A percentile compares a stretch with the other conserved stretches of the same genome.
Conservation (phyloP, 2,797 vertebrate genomes). For the Neostethus bicornis region DNA sequence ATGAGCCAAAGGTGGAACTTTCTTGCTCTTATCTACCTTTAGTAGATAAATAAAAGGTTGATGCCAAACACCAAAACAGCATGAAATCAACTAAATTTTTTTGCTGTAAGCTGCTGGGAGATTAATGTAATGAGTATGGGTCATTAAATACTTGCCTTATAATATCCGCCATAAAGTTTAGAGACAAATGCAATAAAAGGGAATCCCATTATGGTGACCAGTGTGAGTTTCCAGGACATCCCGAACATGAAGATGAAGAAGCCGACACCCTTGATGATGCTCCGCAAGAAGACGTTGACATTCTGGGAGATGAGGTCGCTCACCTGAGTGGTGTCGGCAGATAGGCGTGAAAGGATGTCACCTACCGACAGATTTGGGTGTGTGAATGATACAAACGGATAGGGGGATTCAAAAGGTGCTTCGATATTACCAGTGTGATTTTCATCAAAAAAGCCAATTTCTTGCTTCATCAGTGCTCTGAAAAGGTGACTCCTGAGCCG, state of each 20-base stretch:
- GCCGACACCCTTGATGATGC: conserved; percentile 84
- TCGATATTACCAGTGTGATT: conserved; percentile 89
- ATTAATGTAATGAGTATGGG: background rate
- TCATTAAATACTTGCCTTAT: conserved; percentile 81
- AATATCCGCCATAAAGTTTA: conserved; percentile 90
- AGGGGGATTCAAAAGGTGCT: background rate
- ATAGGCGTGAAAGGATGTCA: conserved; percentile 93
- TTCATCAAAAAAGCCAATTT: conserved; percentile 94
- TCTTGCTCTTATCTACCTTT: too few species aligned
- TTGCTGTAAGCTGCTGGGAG: too few species aligned
- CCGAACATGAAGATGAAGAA: conserved; percentile 92
- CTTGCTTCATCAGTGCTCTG: conserved; percentile 90
- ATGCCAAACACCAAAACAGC: too few species aligned
- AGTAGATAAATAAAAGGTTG: too few species aligned
- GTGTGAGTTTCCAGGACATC: conserved; percentile 92
- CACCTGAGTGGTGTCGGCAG: conserved; percentile 94
- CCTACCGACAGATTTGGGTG: conserved; percentile 71
- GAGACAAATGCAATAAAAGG: conserved; percentile 91
- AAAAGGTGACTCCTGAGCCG: conserved; percentile 92
- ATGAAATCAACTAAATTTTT: too few species aligned
- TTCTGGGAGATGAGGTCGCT: conserved; percentile 95
- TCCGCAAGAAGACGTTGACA: conserved; percentile 91
- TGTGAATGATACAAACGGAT: background rate
- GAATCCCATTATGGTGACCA: conserved; percentile 93
- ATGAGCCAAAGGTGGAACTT: too few species aligned